Evolutionary conservation across 1,140 invertebrate genomes (phyloP).

Genomic region (Bradysia coprophila): DNA sequence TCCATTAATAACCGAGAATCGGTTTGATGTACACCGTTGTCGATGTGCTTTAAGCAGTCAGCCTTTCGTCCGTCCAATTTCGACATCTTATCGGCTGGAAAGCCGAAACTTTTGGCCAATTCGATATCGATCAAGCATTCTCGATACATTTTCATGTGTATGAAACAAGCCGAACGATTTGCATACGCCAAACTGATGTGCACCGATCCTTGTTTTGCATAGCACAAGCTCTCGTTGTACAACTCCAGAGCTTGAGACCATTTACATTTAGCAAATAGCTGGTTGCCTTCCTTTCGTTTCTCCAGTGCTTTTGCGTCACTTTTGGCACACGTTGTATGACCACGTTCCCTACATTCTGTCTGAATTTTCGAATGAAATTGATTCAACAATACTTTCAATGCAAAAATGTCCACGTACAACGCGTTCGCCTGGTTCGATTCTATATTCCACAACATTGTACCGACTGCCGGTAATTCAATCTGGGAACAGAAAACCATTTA

Average conservation of each 20-base stretch:
- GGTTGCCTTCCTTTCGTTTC: neutral
- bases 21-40: neutral
- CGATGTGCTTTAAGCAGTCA: neutral
- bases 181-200: neutral
- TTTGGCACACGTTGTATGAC: neutral
- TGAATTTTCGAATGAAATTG: neutral
- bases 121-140: slow-evolving; percentile 2
- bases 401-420: neutral
- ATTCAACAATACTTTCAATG: too few species aligned
- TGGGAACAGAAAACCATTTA: too few species aligned
- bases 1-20: neutral
- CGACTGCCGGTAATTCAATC: too few species aligned
- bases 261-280: neutral
- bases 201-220: neutral
- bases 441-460: neutral
- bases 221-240: slow-evolving; percentile 3
- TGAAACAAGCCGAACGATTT: slow-evolving; percentile 1
- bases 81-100: neutral
- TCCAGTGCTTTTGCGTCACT: neutral
- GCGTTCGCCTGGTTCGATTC: neutral
- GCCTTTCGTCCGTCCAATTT: neutral
- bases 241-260: neutral
- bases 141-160: slow-evolving; percentile 1
- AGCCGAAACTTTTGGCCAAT: neutral
- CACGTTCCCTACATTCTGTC: neutral